Evolutionary conservation across 2,113 vertebrate genomes (phyloP), one percentile per base, ranked within the genome.

Genomic region (Phoxinus phoxinus): DNA sequence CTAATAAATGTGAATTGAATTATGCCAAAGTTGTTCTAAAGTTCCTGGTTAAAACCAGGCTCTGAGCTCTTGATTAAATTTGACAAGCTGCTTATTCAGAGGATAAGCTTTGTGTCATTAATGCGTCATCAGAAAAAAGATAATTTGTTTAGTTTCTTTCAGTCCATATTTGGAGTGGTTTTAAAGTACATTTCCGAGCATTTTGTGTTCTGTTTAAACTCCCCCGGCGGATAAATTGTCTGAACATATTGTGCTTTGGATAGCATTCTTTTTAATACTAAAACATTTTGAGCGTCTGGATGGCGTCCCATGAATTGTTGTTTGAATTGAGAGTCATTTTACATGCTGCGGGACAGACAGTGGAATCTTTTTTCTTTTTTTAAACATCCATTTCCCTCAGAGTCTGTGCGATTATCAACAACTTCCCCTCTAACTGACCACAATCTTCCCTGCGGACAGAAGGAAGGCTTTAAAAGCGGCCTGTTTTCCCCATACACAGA

Each of bases 401-500:
- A 76, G 25, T 84, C 61, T 30, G 27, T 59, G 46, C 32, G 25
- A 84, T 84, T 35, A 63, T 65, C 44, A 65, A 76, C 72, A 77
- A 44, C 83, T 65, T 77, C 19, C 83, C 11, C 13, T 74, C 61
- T 48, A 48, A 65, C 82, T 73, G 53, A 84, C 56, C 51, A 17
- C 69, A 84, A 74, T 84, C 74, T 84, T 75, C 82, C 82, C 73
- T 11, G 17, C 44, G 69, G 82, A 32, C n/a, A 19, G 25, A 77
- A 77, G 46, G 30, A 63, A 63, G 30, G 25, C 32, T 41, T 79
- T 41, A 59, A 58, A 78, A 58, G 51, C 0, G 10, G 0, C 75
- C 25, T 25, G 13, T 78, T 78, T 59, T n/a, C 23, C 56, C 19
- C 23, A 41, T 15, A 0, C 25, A 23, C 75, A 58, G 27, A 56